These are phyloP conservation scores for Cydia amplana DNA, from an alignment of 1,140 invertebrate genomes.

Conservation along the genomic window DNA sequence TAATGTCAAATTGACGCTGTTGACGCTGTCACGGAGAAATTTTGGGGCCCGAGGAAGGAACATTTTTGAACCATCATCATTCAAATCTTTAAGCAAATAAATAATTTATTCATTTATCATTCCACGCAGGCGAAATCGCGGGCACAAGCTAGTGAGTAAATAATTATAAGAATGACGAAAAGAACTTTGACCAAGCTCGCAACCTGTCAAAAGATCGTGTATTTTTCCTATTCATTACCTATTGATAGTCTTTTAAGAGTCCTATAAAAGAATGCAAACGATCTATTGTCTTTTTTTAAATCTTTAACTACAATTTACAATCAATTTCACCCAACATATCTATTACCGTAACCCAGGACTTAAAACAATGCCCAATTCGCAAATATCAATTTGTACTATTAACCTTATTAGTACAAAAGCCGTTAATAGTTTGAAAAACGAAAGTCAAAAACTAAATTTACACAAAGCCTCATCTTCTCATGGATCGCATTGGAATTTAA, in stretches of 20 bases:
- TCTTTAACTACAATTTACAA: background rate
- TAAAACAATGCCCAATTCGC: conserved; percentile 29
- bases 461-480: background rate
- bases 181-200: too few species aligned
- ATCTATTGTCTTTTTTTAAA: conserved; percentile 5
- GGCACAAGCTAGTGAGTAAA: too few species aligned
- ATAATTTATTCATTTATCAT: too few species aligned
- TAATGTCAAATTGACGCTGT: too few species aligned
- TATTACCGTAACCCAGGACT: background rate
- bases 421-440: conserved; percentile 22
- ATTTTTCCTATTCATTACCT: too few species aligned
- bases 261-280: background rate
- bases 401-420: conserved; percentile 12
- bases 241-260: background rate
- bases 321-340: conserved; percentile 1
- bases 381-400: conserved; percentile 15
- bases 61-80: too few species aligned
- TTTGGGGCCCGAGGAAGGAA: too few species aligned
- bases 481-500: background rate
- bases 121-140: too few species aligned
- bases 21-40: too few species aligned
- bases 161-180: background rate
- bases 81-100: too few species aligned
- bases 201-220: too few species aligned
- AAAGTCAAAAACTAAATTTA: background rate